Evolutionary conservation across 1,140 invertebrate species (phyloP).

Genomic region (Drosophila arizonae): DNA sequence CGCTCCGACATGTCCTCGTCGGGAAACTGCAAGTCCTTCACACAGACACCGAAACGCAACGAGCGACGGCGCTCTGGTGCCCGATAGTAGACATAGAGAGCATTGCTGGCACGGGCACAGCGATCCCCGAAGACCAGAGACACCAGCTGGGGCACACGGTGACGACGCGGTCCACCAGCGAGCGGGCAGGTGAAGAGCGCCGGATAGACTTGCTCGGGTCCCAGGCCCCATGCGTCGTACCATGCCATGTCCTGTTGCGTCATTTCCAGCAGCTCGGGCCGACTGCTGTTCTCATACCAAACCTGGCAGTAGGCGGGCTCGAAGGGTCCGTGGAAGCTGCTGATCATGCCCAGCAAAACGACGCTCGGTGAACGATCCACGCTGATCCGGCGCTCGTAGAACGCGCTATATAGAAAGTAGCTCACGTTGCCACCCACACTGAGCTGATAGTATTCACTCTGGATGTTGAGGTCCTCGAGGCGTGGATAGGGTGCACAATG

Average conservation of each 20-base stretch:
- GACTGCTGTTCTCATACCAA: constrained; percentile 90
- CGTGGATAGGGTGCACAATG: constrained; percentile 51
- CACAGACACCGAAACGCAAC: constrained; percentile 93
- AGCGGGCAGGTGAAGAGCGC: constrained; percentile 91
- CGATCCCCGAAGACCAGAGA: constrained; percentile 85
- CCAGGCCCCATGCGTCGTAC: constrained; percentile 95
- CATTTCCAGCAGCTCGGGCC: constrained; percentile 88
- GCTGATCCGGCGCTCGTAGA: constrained; percentile 90
- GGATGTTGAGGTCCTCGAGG: constrained; percentile 22
- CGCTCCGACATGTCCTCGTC: constrained; percentile 93
- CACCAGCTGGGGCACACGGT: constrained; percentile 45
- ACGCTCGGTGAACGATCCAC: constrained; percentile 89
- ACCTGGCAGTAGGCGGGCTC: constrained; percentile 86
- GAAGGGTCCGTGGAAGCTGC: constrained; percentile 87
- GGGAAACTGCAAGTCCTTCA: constrained; percentile 94
- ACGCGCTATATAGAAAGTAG: constrained; percentile 84
- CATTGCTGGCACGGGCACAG: constrained; percentile 92
- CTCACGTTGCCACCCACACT: constrained; percentile 9
- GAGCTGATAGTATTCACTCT: constrained; percentile 30
- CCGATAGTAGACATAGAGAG: constrained; percentile 89
- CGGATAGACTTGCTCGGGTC: constrained; percentile 91
- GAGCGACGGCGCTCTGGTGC: constrained; percentile 77
- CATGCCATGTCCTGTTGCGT: constrained; percentile 94
- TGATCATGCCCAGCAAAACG: constrained; percentile 92
- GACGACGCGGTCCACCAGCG: constrained; percentile 73